A percentile compares a stretch with the other conserved stretches of the same genome.
Conservation (phyloP, 2,113 vertebrate genomes). For the rat (Rattus norvegicus) region GRCr8 NC_086020.1:21398501-21399000, state of each 20-base stretch:
- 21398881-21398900: rapidly evolving
- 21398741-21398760: background rate
- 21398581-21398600: background rate
- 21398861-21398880: background rate
- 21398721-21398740: background rate
- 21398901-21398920: rapidly evolving
- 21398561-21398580: background rate
- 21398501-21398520: background rate
- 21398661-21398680: background rate
- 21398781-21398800: rapidly evolving
- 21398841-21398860: background rate
- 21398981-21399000: background rate
- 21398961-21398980: background rate
- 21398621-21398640: background rate
- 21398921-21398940: background rate
- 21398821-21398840: background rate
- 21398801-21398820: background rate
- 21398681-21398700: background rate
- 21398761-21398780: background rate
- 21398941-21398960: background rate
- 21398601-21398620: background rate
- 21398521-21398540: background rate
- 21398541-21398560: constrained; percentile 24
- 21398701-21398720: rapidly evolving
- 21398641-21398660: rapidly evolving